Conservation (phyloP, 2,888 invertebrate genomes). For the Hydropsyche betteni region DNA sequence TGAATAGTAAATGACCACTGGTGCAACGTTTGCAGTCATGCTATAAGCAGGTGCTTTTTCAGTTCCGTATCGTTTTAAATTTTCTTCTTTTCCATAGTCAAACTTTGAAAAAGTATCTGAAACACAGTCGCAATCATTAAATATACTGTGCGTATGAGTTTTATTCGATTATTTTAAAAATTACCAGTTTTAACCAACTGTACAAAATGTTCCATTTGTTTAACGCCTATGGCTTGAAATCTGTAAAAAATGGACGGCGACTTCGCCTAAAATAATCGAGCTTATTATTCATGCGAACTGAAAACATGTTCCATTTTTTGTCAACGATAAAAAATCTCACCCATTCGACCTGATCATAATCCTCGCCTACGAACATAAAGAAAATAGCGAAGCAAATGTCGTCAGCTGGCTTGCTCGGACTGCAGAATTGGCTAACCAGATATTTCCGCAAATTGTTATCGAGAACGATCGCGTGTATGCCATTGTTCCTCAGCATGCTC, state of each 20-base stretch:
- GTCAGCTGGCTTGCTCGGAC: conserved; percentile 53
- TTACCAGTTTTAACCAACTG: conserved; percentile 54
- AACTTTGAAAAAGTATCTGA: conserved; percentile 69
- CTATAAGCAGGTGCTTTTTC: conserved; percentile 68
- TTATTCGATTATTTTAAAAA: background rate
- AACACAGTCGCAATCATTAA: conserved; percentile 46
- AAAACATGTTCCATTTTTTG: too few species aligned
- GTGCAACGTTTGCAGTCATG: conserved; percentile 67
- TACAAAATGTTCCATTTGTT: conserved; percentile 55
- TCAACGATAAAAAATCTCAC: conserved; percentile 53
- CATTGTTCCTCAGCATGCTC: conserved; percentile 54
- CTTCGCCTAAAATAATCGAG: conserved; percentile 55
- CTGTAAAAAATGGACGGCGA: conserved; percentile 57
- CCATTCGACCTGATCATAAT: conserved; percentile 61
- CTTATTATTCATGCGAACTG: background rate
- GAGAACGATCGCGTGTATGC: conserved; percentile 55
- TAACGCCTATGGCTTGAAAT: conserved; percentile 56
- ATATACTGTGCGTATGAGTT: background rate
- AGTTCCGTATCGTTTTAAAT: conserved; percentile 63
- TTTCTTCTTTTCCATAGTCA: conserved; percentile 64
- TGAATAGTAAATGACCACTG: conserved; percentile 70
- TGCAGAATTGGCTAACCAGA: conserved; percentile 52
- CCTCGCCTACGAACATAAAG: conserved; percentile 60
- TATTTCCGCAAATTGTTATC: conserved; percentile 54
- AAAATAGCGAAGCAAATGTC: conserved; percentile 59